Base-by-base conservation (phyloP, 2,113 vertebrate species). In the Hoplias malabaricus region DNA sequence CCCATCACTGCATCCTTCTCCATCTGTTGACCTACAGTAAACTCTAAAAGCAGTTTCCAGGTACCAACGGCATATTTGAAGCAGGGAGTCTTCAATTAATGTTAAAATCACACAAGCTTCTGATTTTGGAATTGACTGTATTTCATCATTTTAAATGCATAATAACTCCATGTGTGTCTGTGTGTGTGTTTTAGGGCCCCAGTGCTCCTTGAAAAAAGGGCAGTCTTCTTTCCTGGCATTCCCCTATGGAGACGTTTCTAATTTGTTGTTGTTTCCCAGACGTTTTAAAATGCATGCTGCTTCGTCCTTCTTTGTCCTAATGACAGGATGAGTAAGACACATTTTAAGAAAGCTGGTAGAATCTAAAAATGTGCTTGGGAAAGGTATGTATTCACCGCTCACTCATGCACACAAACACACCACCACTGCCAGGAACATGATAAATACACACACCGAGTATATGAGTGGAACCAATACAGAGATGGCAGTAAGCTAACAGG, bases 211-310 rank as follows among this genome's bases (percentile, higher is more conserved):
- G 43, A 21, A 31, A 25, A 54, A 67, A 19, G 50, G 38, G 21
- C 56, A 38, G 53, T 59, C 46, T 23, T 77, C 38, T 43, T 59
- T 77, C 38, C 46, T 67, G 36, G 38, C 21, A 48, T 38, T 69
- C 38, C 16, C n/a, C 13, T 25, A 25, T 57, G 48, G 38, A 77
- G 73, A 67, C 25, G 34, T 62, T 29, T 2, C 34, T 69, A 42
- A 61, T 62, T 27, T 57, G 56, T 57, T 73, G 31, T 31, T 62
- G 43, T 65, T 79, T 79, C 56, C 54, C 16, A 43, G 65, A 56
- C 0, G 29, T 69, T 73, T 80, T 61, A 62, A 78, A 76, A 72
- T 53, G 56, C n/a, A 76, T 23, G 21, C 19, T 68, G 53, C 69
- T 70, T 36, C 11, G 48, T 82, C 48, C 42, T 40, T 36, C 8